Base-by-base conservation (phyloP, 2,888 invertebrate genomes). In the Oxycera nigricornis region DNA sequence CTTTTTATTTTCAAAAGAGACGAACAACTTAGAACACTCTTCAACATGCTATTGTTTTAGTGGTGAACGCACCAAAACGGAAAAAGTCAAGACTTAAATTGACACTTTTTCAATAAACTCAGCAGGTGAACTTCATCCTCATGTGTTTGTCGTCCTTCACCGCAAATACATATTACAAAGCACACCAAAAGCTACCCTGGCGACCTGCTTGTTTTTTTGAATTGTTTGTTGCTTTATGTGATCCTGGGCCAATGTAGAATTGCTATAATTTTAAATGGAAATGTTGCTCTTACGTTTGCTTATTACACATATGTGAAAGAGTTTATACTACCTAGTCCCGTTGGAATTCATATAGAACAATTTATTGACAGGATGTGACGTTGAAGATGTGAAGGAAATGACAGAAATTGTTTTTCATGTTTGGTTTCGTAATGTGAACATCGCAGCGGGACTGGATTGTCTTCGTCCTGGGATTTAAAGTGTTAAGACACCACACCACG, bases 21-120 rank as follows among this genome's bases (percentile, higher is more conserved):
- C 31, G 17, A 31, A 31, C n/a, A 14, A 61, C 14, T 17, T 31
- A 61, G 31, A 61, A 7, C 17, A 61, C 31, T 61, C 20, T 61
- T 31, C 6, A 61, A 30, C 30, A 30, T 6, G 1, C 31, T 61
- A 61, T 61, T 61, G 31, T 61, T 61, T 26, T 14, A 17, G 30
- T 31, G 61, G 61, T 17, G 31, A 61, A 61, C 20, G 24, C 24
- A 22, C 20, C 22, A 65, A 65, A 65, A 41, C 65, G 65, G 39
- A 65, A 41, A 14, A 65, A 41, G 41, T 65, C 65, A 65, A 65
- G 65, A 65, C 65, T 41, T 65, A 65, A 65, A 65, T 65, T 65
- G 65, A 65, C 65, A 65, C 65, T 65, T 65, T 41, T 39, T 39
- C 41, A 46, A 46, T 17, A 7, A 14, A 46, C 46, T 3, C 46